Evolutionary conservation across 2,888 invertebrate species (phyloP), one percentile per base, ranked within the genome.

Genomic region (Apoda limacodes): DNA sequence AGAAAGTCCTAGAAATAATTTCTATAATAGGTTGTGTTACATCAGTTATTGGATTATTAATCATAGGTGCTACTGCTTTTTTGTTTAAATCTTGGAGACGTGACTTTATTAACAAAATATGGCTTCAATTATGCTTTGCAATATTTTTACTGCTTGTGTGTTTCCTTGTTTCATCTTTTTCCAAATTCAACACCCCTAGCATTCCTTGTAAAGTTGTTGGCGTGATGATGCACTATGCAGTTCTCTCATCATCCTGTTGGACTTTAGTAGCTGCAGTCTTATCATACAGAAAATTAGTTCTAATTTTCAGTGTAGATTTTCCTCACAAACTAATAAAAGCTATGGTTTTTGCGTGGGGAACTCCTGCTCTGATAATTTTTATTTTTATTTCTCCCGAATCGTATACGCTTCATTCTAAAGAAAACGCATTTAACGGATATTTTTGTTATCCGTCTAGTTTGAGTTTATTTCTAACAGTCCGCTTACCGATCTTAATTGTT

Each of bases 261-360:
- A 89, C 89, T 88, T 57, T 89, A 22, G 84, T 89, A 7, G 87
- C 87, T 28, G 88, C 87, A 2, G 71, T 86, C 1, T 54, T 88
- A 15, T 88, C 89, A 30, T 89, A 89, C 51, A 69, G 85, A 24
- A 71, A 86, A 28, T 80, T 88, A 40, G 88, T 89, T 11, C 75
- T 83, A 47, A 86, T 89, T 2, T 82, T 88, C 30, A 82, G 83
- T 1, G 71, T 83, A 9, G 80, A 82, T 25, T 81, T 83, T 9
- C 82, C 85, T 1, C 82, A 84, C 34, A 84, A 88, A 50, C 62
- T 88, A 28, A 50, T 86, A 32, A 83, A 87, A 51, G 84, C 86
- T 0, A 74, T 83, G 3, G 59, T 85, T 0, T 84, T 87, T 42
- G 84, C 87, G 4, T 89, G 88, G 88, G 84, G 87, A 20, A 52